A percentile compares a stretch with the other conserved stretches of the same genome.
Conservation (phyloP, 2,113 vertebrate species). For the Plecturocebus donacophilus region DNA sequence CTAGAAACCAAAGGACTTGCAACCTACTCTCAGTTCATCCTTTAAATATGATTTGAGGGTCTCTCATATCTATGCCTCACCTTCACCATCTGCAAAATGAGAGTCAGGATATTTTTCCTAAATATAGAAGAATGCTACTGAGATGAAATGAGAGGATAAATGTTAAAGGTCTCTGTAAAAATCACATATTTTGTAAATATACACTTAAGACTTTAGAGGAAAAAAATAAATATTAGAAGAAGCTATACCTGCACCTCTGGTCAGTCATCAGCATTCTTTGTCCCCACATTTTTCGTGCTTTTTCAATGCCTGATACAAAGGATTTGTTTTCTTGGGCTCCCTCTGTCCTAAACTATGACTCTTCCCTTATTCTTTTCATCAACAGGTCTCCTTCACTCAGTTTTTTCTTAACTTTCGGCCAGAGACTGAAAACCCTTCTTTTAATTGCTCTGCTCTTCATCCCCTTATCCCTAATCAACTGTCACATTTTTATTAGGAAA, state of each 20-base stretch:
- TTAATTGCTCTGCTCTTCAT: neutral
- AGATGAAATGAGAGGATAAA: neutral
- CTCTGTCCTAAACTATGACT: neutral
- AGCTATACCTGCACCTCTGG: rapidly evolving
- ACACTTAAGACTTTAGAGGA: neutral
- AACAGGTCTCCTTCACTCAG: neutral
- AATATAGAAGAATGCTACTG: neutral
- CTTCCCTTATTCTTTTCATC: neutral
- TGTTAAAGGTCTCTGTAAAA: neutral
- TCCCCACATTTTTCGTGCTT: neutral
- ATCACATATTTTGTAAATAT: neutral
- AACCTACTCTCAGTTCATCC: neutral
- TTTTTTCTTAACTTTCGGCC: neutral
- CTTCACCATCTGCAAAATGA: constrained; percentile 3
- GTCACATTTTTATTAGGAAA: neutral
- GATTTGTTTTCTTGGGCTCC: neutral
- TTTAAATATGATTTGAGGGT: neutral
- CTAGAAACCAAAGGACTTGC: neutral
- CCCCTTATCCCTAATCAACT: neutral
- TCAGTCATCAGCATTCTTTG: neutral
- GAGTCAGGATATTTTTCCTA: neutral
- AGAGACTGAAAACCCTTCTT: neutral
- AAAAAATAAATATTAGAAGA: neutral
- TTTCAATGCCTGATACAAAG: neutral
- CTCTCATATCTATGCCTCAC: neutral